Conservation (phyloP, 2,113 vertebrate genomes). For the Aptenodytes patagonicus region DNA sequence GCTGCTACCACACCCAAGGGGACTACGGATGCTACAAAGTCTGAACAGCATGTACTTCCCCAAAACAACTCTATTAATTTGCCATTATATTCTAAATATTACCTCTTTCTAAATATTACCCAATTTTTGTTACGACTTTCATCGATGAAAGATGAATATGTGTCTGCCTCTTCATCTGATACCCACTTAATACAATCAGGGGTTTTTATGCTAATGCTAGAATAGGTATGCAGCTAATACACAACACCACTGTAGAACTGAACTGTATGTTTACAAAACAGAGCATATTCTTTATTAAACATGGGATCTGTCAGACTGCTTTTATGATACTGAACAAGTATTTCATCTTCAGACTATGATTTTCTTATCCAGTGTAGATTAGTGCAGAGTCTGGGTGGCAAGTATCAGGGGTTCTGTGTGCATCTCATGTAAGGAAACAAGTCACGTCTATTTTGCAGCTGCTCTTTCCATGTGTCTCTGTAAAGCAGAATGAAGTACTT, state of each 20-base stretch:
- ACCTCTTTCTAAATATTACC: not conserved
- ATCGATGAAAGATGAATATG: not conserved
- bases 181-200: not conserved
- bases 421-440: not conserved
- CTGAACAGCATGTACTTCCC: not conserved
- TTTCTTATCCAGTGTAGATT: not conserved
- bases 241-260: not conserved
- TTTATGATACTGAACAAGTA: not conserved
- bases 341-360: not conserved
- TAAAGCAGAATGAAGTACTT: slow-evolving; percentile 81
- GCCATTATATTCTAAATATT: not conserved
- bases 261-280: not conserved
- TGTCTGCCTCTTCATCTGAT: not conserved
- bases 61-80: not conserved
- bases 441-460: not conserved
- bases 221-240: not conserved
- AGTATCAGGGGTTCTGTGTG: not conserved
- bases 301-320: not conserved
- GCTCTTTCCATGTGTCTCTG: slow-evolving; percentile 73
- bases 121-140: not conserved
- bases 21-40: not conserved
- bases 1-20: too few species aligned
- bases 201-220: not conserved
- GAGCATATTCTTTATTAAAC: not conserved
- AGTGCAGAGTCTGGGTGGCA: not conserved